Percentiles rank a stretch among this genome's conserved stretches.
Conservation (phyloP, 2,888 invertebrate species). For the Phania funesta region DNA sequence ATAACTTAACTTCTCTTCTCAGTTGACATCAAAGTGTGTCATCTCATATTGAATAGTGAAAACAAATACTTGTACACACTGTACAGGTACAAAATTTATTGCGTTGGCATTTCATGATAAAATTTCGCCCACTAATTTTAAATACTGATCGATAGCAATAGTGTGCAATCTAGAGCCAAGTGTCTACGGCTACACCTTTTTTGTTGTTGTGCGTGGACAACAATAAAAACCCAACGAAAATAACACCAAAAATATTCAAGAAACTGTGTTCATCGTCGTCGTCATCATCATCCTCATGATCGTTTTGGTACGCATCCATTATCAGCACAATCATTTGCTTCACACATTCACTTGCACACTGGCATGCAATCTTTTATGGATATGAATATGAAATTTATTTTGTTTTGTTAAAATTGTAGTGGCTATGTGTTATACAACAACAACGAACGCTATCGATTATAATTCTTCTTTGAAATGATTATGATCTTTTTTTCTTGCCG, state of each 20-base stretch:
- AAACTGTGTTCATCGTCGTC: constrained; percentile 11
- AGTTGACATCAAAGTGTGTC: constrained; percentile 40
- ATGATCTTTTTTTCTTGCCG: constrained; percentile 15
- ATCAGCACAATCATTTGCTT: constrained; percentile 27
- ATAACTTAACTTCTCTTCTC: neutral
- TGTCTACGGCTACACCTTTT: constrained; percentile 44
- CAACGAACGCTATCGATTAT: constrained; percentile 56
- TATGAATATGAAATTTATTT: neutral
- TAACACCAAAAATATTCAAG: neutral
- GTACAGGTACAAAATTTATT: constrained; percentile 15
- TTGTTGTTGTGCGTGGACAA: constrained; percentile 16
- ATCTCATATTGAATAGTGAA: neutral
- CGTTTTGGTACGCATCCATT: constrained; percentile 29
- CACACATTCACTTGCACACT: neutral
- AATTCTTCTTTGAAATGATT: constrained; percentile 47
- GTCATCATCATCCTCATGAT: constrained; percentile 37
- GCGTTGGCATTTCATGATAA: constrained; percentile 45
- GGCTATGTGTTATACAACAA: neutral
- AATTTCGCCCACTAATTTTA: constrained; percentile 52
- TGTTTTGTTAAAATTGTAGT: neutral
- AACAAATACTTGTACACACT: neutral
- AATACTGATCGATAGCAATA: constrained; percentile 32
- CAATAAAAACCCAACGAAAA: neutral
- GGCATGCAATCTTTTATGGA: neutral
- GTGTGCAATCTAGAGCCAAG: constrained; percentile 36